Conservation (phyloP, 2,888 invertebrate species). For the Andrena trimmerana region DNA sequence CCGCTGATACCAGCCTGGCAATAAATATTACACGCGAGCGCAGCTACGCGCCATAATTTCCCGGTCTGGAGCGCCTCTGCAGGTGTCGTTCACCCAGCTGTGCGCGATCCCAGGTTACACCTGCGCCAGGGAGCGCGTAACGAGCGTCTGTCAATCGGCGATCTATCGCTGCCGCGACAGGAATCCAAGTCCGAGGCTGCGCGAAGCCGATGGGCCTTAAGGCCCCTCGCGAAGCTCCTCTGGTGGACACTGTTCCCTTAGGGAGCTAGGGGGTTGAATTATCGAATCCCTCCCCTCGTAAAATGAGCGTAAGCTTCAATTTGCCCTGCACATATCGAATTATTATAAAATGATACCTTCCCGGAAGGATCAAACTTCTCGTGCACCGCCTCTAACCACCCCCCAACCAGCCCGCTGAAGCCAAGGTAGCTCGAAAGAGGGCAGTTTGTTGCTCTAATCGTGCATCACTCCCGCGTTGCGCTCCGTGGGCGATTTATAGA, state of each 20-base stretch:
- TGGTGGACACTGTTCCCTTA: too few species aligned
- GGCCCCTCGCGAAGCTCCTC: too few species aligned
- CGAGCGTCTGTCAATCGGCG: slow-evolving; percentile 49
- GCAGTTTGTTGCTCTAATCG: slow-evolving; percentile 29
- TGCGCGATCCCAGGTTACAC: slow-evolving; percentile 39
- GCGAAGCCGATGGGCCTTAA: not conserved
- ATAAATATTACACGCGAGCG: slow-evolving; percentile 65
- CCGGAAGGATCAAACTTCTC: too few species aligned
- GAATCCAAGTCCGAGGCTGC: slow-evolving; percentile 18
- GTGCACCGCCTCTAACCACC: too few species aligned
- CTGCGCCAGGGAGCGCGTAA: slow-evolving; percentile 50
- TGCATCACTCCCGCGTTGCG: slow-evolving; percentile 7
- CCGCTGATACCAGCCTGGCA: slow-evolving; percentile 52
- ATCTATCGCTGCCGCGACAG: slow-evolving; percentile 39
- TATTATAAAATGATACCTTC: too few species aligned
- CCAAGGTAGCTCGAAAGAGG: not conserved
- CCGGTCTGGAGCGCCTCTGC: slow-evolving; percentile 55
- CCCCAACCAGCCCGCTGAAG: not conserved
- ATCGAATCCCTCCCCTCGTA: too few species aligned
- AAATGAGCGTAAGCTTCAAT: too few species aligned
- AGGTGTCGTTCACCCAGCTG: slow-evolving; percentile 70
- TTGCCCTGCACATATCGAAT: too few species aligned
- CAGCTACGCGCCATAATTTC: slow-evolving; percentile 67
- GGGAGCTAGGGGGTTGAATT: too few species aligned
- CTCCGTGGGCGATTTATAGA: slow-evolving; percentile 28